These are phyloP conservation scores for Drosophila kohkoa DNA, from an alignment of 1,140 invertebrate genomes.

Conservation along the genomic window DNA sequence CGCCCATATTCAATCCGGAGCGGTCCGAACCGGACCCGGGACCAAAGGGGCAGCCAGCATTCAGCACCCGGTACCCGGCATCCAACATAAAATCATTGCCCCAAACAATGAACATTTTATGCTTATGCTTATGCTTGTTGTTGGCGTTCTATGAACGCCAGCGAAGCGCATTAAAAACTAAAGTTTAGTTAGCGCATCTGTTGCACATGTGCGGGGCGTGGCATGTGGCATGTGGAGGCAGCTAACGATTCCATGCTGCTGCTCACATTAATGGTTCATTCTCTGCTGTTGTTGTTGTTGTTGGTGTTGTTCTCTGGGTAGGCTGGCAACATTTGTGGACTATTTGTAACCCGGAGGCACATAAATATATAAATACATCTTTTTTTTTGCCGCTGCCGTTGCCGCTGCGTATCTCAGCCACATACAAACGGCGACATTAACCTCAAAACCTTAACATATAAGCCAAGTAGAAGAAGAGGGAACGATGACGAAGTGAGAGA, in stretches of 20 bases:
- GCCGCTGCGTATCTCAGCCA: conserved; percentile 27
- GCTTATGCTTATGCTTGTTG: conserved; percentile 18
- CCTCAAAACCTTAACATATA: conserved; percentile 66
- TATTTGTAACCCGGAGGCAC: conserved; percentile 55
- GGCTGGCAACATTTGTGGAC: conserved; percentile 42
- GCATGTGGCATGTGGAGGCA: conserved; percentile 29
- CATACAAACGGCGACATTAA: conserved; percentile 76
- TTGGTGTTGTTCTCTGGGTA: conserved; percentile 10
- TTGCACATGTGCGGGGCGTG: conserved; percentile 63
- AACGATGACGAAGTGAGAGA: conserved; percentile 24
- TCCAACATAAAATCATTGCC: conserved; percentile 46
- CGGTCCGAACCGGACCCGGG: conserved; percentile 3
- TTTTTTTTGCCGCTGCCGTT: conserved; percentile 18
- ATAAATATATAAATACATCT: conserved; percentile 33
- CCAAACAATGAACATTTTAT: conserved; percentile 63
- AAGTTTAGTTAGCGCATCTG: conserved; percentile 66
- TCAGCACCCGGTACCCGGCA: background rate
- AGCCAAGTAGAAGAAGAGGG: conserved; percentile 31
- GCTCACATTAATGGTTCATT: conserved; percentile 48
- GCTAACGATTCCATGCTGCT: conserved; percentile 46
- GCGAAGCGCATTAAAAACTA: conserved; percentile 66
- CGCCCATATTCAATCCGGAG: conserved; percentile 42
- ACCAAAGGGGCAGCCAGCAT: background rate
- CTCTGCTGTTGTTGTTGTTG: conserved; percentile 3
- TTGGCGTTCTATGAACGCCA: conserved; percentile 49